Evolutionary conservation across 2,113 vertebrate genomes (phyloP).

Genomic region (Salvelinus alpinus): DNA sequence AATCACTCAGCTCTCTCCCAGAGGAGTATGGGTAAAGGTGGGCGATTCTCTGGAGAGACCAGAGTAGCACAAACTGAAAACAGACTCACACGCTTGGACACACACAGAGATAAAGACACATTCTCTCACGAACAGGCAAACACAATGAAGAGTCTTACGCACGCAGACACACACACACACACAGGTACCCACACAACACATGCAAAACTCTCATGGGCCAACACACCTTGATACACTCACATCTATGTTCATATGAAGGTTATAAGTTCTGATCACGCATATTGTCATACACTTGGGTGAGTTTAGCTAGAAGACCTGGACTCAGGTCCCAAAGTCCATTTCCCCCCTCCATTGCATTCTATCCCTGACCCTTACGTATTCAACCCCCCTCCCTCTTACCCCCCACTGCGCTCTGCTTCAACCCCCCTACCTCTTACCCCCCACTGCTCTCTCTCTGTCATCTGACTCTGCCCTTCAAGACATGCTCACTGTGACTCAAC

Average conservation of each 20-base stretch:
- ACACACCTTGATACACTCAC: neutral
- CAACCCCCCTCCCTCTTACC: neutral
- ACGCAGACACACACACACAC: slow-evolving; percentile 31
- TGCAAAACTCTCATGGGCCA: neutral
- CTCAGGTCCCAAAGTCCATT: neutral
- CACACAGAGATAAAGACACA: neutral
- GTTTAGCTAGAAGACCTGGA: slow-evolving; percentile 25
- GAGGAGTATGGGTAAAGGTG: neutral
- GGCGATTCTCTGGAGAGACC: neutral
- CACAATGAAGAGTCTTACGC: slow-evolving; percentile 15
- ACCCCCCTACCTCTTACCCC: neutral
- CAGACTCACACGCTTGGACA: neutral
- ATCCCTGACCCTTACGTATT: neutral
- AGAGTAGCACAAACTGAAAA: neutral
- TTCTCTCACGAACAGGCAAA: neutral
- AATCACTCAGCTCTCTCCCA: slow-evolving; percentile 6
- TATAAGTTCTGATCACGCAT: slow-evolving; percentile 22
- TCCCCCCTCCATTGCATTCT: neutral
- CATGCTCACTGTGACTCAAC: neutral
- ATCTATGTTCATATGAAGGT: neutral
- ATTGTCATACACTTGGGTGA: slow-evolving; percentile 23
- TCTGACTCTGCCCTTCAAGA: neutral
- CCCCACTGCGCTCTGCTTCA: neutral
- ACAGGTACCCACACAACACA: slow-evolving; percentile 17
- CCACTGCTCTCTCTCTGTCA: neutral